Conservation (phyloP, 64 coral and sea anemone genomes). For the Montipora foliosa region DNA sequence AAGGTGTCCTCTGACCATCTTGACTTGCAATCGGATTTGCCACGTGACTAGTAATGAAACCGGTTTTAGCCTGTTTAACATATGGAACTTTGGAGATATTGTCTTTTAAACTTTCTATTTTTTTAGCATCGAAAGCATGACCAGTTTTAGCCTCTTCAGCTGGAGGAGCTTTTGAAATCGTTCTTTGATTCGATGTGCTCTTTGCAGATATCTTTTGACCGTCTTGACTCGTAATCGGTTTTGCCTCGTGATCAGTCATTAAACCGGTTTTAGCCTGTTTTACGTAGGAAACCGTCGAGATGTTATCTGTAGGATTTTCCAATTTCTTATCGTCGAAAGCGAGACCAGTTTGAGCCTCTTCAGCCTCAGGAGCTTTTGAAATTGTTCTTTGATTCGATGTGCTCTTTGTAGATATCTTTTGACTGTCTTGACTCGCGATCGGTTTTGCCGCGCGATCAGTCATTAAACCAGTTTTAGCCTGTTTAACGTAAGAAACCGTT, state of each 20-base stretch:
- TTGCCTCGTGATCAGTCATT: neutral
- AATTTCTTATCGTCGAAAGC: too few relatives aligned
- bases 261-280: conserved; percentile 3
- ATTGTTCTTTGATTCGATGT: too few relatives aligned
- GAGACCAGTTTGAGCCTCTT: too few relatives aligned
- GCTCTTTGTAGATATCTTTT: neutral
- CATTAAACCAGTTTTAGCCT: conserved; percentile 13
- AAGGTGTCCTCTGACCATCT: neutral
- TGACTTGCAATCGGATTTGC: conserved; percentile 3
- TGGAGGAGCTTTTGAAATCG: conserved; percentile 4
- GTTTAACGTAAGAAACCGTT: neutral
- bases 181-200: neutral
- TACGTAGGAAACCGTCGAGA: too few relatives aligned
- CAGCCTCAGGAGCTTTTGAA: too few relatives aligned
- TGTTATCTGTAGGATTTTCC: too few relatives aligned
- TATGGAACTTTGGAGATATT: neutral
- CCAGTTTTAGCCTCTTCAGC: conserved; percentile 18
- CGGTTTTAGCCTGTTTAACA: conserved; percentile 13
- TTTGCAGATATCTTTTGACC: neutral
- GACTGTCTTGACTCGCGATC: neutral
- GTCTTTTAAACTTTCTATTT: neutral
- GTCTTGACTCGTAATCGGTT: neutral
- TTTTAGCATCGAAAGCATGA: neutral
- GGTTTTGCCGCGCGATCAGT: conserved; percentile 6
- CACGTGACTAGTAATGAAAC: neutral